Percentiles rank a stretch among this genome's conserved stretches.
phyloP scores from a whole-genome alignment of 2,888 invertebrate genomes.

The Dioctria linearis region DNA sequence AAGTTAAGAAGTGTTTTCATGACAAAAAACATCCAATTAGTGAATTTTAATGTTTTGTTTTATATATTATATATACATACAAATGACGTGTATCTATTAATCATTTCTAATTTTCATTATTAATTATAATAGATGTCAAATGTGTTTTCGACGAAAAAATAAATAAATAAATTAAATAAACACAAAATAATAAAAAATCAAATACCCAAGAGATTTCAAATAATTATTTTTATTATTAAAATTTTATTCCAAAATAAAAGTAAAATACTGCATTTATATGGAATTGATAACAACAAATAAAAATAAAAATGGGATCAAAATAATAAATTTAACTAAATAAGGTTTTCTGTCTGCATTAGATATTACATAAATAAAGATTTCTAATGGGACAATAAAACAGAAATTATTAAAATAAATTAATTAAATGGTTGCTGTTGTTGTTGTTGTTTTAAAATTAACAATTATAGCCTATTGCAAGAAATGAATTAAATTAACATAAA shows the following conservation, averaged over 20 bases:
- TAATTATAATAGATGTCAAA: not conserved
- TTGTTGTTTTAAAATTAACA: constrained; percentile 18
- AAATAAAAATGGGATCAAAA: constrained; percentile 29
- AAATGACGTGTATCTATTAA: not conserved
- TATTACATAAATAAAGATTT: constrained; percentile 29
- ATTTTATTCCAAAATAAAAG: constrained; percentile 41
- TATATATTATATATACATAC: not conserved
- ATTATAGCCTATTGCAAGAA: not conserved
- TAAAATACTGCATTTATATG: constrained; percentile 50
- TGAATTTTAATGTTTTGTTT: not conserved
- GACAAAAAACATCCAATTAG: constrained; percentile 29
- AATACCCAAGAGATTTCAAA: constrained; percentile 14
- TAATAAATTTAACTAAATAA: not conserved
- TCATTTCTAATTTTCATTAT: not conserved
- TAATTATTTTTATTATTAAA: constrained; percentile 43
- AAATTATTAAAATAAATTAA: constrained; percentile 37
- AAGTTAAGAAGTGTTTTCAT: constrained; percentile 26
- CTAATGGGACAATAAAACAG: constrained; percentile 29
- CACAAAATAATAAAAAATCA: not conserved
- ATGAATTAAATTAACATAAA: not conserved
- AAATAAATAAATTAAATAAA: not conserved
- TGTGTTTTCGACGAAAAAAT: not conserved
- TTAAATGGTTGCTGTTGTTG: constrained; percentile 17
- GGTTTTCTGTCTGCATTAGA: constrained; percentile 15
- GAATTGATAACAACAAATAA: constrained; percentile 46